Base-by-base conservation (phyloP, 2,797 vertebrate genomes). In the Sebastes variabilis region DNA sequence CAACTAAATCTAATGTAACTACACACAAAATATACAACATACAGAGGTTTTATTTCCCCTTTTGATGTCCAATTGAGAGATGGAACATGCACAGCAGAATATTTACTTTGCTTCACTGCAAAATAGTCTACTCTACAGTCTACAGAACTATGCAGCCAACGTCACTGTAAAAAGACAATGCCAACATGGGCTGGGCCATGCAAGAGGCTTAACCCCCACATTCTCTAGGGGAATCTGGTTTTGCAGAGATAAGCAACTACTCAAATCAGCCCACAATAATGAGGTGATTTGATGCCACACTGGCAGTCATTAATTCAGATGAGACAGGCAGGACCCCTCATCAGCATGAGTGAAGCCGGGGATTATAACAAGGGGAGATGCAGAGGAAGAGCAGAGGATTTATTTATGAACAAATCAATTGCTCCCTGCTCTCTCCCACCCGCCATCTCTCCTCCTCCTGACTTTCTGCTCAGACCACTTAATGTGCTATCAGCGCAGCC, bases 371-470 rank as follows among this genome's bases (percentile, higher is more conserved):
- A 85, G 29, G 46, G 24, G 65, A 77, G 72, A 70, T 86, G 81
- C 66, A 52, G 56, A 80, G 70, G 59, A 83, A 78, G 59, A 42
- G 80, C 70, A 80, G 56, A 75, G 25, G 56, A 82, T 77, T 84
- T 81, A 87, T 87, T 85, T 79, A 88, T 76, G 77, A 89, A 73
- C 52, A 81, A 85, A 92, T 91, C 79, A 22, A 91, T 90, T 64
- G n/a, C 78, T 76, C 36, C 42, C 24, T 58, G 62, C 78, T 38
- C 36, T 27, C 46, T 27, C 27, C 56, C 30, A 46, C 22, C 32
- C 38, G 18, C 25, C 38, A 55, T 68, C 66, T 67, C 68, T 64
- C 64, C 22, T 72, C 64, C 68, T 65, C 38, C 62, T 22, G 59
- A 75, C 54, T 73, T 79, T 85, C 70, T 81, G 67, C 66, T 73